Percentiles rank a stretch among this genome's conserved stretches.
Conservation (phyloP, 2,797 vertebrate species). For the Yasuhikotakia modesta region DNA sequence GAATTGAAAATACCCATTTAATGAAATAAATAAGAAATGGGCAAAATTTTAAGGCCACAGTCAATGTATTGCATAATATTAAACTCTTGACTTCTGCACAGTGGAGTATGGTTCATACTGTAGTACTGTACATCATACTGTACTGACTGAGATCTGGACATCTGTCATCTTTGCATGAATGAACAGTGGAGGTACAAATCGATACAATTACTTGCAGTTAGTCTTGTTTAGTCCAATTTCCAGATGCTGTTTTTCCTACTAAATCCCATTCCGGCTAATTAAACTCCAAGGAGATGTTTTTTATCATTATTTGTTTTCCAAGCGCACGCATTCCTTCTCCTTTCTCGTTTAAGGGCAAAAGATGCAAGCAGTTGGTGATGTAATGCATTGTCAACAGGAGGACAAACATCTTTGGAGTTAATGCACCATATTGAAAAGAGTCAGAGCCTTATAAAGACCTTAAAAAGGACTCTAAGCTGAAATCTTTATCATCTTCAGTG, state of each 20-base stretch:
- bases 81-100: too few species aligned
- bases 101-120: too few species aligned
- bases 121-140: too few species aligned
- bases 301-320: constrained; percentile 34
- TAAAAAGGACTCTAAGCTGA: constrained; percentile 14
- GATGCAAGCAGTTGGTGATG: constrained; percentile 26
- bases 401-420: constrained; percentile 23
- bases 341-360: constrained; percentile 28
- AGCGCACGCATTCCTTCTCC: constrained; percentile 18
- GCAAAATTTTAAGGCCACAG: too few species aligned
- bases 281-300: constrained; percentile 10
- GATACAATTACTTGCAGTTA: not conserved
- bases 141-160: too few species aligned
- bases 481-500: constrained; percentile 28
- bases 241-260: constrained; percentile 13
- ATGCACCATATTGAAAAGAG: constrained; percentile 28
- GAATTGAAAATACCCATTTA: too few species aligned
- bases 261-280: constrained; percentile 29
- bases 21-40: too few species aligned
- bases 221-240: constrained; percentile 4
- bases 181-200: not conserved
- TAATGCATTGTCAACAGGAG: constrained; percentile 30
- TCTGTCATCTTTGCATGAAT: too few species aligned
- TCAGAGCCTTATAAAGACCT: constrained; percentile 37
- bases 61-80: too few species aligned